A percentile compares a stretch with the other conserved stretches of the same genome.
These are phyloP conservation scores for Branchipolynoe longqiensis DNA, from an alignment of 2,888 invertebrate genomes.

Conservation along the genomic window DNA sequence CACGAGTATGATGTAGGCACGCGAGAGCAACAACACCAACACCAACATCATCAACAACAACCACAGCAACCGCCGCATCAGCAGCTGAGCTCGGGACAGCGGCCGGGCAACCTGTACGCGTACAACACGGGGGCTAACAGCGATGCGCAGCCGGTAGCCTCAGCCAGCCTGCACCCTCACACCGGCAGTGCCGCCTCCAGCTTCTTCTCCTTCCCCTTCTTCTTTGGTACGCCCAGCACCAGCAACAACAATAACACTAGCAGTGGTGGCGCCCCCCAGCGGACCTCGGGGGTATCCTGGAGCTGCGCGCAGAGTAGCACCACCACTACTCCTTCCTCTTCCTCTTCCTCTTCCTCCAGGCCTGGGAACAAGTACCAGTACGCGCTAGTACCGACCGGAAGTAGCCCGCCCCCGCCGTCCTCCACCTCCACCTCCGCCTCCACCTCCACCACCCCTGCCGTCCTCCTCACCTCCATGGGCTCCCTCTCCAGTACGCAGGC, in stretches of 20 bases:
- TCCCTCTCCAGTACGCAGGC: conserved; percentile 20
- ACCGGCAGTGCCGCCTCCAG: background rate
- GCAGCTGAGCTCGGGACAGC: background rate
- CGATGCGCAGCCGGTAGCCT: background rate
- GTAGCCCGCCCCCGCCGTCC: background rate
- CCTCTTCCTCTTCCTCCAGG: no score
- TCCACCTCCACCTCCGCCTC: background rate
- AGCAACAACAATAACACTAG: background rate
- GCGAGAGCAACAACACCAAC: background rate
- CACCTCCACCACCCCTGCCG: no score
- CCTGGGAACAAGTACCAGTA: no score
- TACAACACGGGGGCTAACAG: background rate
- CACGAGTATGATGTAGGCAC: background rate
- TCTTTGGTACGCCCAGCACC: background rate
- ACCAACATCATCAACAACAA: background rate
- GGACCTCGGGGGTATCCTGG: background rate
- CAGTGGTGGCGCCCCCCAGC: background rate
- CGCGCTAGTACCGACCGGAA: no score
- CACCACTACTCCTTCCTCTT: conserved; percentile 2
- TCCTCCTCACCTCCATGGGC: conserved; percentile 38
- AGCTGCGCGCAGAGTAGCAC: background rate
- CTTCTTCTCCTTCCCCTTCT: conserved; percentile 18
- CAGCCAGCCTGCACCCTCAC: background rate
- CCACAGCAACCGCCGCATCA: background rate
- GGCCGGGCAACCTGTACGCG: background rate